These are phyloP conservation scores for Chaetura pelagica DNA, from an alignment of 2,113 vertebrate species.

Conservation along the genomic window DNA sequence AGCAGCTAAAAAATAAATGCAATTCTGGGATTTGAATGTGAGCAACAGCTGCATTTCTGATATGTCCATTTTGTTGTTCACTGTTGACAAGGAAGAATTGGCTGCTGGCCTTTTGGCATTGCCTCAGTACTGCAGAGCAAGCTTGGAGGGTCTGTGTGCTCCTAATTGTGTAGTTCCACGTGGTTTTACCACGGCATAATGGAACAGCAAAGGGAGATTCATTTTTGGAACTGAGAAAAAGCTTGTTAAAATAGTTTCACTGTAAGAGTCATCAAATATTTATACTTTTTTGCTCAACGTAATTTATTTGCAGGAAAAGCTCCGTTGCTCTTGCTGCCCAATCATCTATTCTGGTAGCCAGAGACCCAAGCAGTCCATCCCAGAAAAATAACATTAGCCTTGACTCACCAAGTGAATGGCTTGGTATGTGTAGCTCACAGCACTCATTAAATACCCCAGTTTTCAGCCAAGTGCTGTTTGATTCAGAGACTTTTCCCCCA, in stretches of 20 bases:
- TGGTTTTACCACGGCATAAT: not conserved
- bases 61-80: not conserved
- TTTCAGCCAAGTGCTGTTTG: not conserved
- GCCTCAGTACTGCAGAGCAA: not conserved
- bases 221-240: not conserved
- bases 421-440: not conserved
- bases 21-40: not conserved
- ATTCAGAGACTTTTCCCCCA: not conserved
- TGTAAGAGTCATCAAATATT: not conserved
- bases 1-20: not conserved
- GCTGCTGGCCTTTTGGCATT: not conserved
- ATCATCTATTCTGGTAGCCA: not conserved
- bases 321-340: not conserved
- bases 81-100: not conserved
- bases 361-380: not conserved
- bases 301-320: not conserved
- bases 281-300: not conserved
- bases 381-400: not conserved
- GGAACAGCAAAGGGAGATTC: not conserved
- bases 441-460: not conserved
- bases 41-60: not conserved
- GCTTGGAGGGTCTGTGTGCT: not conserved
- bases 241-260: not conserved
- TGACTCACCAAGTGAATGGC: not conserved
- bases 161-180: accelerated